phyloP scores from a whole-genome alignment of 2,888 invertebrate species.

The Sphaerophoria rueppellii region DNA sequence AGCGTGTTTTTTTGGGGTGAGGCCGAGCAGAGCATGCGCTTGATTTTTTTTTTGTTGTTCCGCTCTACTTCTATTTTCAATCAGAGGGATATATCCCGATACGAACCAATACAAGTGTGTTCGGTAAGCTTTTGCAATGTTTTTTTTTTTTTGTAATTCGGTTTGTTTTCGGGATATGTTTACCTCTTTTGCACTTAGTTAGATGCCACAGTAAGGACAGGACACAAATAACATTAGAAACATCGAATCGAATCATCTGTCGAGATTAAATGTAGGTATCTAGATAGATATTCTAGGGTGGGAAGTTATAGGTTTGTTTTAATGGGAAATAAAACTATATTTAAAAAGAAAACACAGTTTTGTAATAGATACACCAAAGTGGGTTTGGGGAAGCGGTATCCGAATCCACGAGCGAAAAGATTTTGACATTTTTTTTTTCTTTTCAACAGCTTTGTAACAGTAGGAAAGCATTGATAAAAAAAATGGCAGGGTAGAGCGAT shows the following conservation, averaged over 20 bases:
- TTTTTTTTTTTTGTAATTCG: conserved; percentile 14
- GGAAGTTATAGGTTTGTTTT: conserved; percentile 5
- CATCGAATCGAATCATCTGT: conserved; percentile 39
- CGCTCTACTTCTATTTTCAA: background rate
- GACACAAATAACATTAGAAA: conserved; percentile 50
- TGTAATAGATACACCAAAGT: background rate
- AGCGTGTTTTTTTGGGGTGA: conserved; percentile 29
- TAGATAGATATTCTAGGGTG: background rate
- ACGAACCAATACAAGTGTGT: conserved; percentile 48
- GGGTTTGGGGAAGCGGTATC: background rate
- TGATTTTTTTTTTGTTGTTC: background rate
- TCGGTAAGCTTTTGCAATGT: conserved; percentile 53
- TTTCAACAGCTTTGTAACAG: background rate
- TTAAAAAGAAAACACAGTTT: conserved; percentile 14
- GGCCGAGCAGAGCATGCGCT: conserved; percentile 56
- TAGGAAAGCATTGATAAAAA: too few species aligned
- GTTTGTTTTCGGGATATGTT: conserved; percentile 35
- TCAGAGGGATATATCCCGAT: conserved; percentile 13
- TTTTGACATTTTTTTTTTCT: conserved; percentile 16
- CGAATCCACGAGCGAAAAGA: background rate
- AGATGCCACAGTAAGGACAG: conserved; percentile 49
- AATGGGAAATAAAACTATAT: conserved; percentile 32
- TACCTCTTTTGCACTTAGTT: conserved; percentile 59
- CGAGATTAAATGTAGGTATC: conserved; percentile 38
- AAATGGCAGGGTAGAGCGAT: too few species aligned